Conservation (phyloP, 1,140 invertebrate species). For the Caerostris extrusa region DNA sequence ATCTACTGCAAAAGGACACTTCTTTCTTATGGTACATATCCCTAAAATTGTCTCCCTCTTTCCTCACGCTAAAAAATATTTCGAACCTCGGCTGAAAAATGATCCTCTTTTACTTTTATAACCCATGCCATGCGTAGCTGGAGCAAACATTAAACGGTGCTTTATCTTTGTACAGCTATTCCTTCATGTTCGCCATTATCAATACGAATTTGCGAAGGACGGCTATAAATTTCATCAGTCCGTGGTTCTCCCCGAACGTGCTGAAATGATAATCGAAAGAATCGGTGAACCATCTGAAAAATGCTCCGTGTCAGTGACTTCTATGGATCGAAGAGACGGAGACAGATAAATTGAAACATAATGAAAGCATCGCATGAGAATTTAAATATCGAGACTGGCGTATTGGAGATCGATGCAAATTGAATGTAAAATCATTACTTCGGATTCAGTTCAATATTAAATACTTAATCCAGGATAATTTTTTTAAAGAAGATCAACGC, state of each 20-base stretch:
- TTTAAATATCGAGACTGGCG: too few species aligned
- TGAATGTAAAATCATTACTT: too few species aligned
- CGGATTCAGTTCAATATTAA: too few species aligned
- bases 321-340: not conserved
- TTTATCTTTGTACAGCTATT: slow-evolving; percentile 33
- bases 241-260: not conserved
- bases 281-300: not conserved
- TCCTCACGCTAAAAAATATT: not conserved
- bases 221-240: not conserved
- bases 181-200: slow-evolving; percentile 20
- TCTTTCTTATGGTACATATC: not conserved
- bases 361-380: not conserved
- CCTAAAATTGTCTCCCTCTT: not conserved
- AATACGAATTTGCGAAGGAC: slow-evolving; percentile 9
- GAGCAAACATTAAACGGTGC: slow-evolving; percentile 20
- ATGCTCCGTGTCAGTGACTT: not conserved
- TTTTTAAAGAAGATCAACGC: too few species aligned
- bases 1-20: not conserved
- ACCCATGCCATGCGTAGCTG: not conserved
- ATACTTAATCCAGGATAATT: too few species aligned
- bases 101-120: slow-evolving; percentile 2
- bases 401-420: too few species aligned
- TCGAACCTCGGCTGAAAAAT: slow-evolving; percentile 11
- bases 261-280: slow-evolving; percentile 6
- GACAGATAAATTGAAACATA: not conserved